Conservation (phyloP, 1,140 invertebrate species). For the Lordiphosa stackelbergi region DNA sequence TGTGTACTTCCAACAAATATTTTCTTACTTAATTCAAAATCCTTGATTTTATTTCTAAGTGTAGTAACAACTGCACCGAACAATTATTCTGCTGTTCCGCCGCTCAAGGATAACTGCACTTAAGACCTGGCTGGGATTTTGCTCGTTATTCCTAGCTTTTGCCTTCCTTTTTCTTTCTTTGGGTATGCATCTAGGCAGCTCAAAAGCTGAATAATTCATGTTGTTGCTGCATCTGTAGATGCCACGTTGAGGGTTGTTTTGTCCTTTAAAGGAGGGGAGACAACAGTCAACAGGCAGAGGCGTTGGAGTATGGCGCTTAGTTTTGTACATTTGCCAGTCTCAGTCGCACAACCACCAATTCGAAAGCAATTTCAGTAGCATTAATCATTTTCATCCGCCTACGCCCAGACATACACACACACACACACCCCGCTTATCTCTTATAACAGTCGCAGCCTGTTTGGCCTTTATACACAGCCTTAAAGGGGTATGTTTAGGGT, state of each 20-base stretch:
- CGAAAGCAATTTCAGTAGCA: conserved; percentile 67
- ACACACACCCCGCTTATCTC: conserved; percentile 26
- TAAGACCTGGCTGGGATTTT: conserved; percentile 7
- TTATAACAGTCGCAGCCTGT: neutral
- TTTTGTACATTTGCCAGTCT: conserved; percentile 57
- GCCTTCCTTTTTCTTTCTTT: conserved; percentile 15
- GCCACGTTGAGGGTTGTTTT: conserved; percentile 31
- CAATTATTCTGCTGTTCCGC: too few species aligned
- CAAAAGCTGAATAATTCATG: conserved; percentile 60
- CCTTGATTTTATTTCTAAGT: too few species aligned
- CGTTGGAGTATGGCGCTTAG: conserved; percentile 5
- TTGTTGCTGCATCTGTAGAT: conserved; percentile 24
- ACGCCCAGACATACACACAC: neutral
- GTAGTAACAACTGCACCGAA: too few species aligned
- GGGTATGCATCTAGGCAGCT: conserved; percentile 27
- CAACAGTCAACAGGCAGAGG: conserved; percentile 40
- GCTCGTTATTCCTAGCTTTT: conserved; percentile 13
- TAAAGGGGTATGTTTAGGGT: too few species aligned
- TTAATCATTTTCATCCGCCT: conserved; percentile 53
- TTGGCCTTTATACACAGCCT: conserved; percentile 1
- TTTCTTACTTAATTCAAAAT: too few species aligned
- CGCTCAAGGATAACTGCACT: neutral
- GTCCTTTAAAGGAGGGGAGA: conserved; percentile 52
- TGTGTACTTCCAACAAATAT: too few species aligned
- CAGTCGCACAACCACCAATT: conserved; percentile 32